Percentiles rank a stretch among this genome's conserved stretches.
Conservation (phyloP, 2,888 invertebrate genomes). For the Amiota mariae region DNA sequence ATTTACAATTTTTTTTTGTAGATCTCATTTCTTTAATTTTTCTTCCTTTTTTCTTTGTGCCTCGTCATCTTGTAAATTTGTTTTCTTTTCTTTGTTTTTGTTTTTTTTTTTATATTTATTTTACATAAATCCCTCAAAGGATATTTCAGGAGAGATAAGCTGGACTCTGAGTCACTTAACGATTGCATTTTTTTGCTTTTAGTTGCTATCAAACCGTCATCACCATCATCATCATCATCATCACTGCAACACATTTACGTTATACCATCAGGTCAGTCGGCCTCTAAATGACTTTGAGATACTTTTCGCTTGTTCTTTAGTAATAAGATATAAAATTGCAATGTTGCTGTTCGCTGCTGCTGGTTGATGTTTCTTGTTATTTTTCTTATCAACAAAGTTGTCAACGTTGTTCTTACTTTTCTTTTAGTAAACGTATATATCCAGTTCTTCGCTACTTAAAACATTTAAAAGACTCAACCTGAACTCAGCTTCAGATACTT, state of each 20-base stretch:
- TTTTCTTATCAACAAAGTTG: slow-evolving; percentile 27
- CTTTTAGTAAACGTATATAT: too few species aligned
- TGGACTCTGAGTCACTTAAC: slow-evolving; percentile 51
- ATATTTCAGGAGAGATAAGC: slow-evolving; percentile 60
- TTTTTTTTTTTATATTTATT: slow-evolving; percentile 55
- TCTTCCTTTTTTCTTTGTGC: slow-evolving; percentile 26
- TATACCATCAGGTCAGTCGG: not conserved
- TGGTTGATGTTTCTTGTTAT: not conserved
- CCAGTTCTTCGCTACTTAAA: slow-evolving; percentile 24
- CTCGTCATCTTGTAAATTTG: not conserved
- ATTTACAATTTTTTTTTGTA: not conserved
- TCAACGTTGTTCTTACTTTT: slow-evolving; percentile 1
- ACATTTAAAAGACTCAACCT: slow-evolving; percentile 11
- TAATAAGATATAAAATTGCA: slow-evolving; percentile 63
- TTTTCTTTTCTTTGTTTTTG: slow-evolving; percentile 2
- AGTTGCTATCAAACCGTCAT: slow-evolving; percentile 9
- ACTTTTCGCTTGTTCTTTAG: slow-evolving; percentile 17
- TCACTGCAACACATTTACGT: too few species aligned
- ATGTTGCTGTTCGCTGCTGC: slow-evolving; percentile 41
- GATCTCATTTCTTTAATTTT: slow-evolving; percentile 37
- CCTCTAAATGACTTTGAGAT: slow-evolving; percentile 25
- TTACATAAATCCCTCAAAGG: slow-evolving; percentile 61
- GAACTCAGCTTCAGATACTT: not conserved
- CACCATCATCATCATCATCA: not conserved
- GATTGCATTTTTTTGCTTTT: slow-evolving; percentile 26